Evolutionary conservation across 2,113 vertebrate genomes (phyloP).

Genomic region (Pseudorasbora parva): DNA sequence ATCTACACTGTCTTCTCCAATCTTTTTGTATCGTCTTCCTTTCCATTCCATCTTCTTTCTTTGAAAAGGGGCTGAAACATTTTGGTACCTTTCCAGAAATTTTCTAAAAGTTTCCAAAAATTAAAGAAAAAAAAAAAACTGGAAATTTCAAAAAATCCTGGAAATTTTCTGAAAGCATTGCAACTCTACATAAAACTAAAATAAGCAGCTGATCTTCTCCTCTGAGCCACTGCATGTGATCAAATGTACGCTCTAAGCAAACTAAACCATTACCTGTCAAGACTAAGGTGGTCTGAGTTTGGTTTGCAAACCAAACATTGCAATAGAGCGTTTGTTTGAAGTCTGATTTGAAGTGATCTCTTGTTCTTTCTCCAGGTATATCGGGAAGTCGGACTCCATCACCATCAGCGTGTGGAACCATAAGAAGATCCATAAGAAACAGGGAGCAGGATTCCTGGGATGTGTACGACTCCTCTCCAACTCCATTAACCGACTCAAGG

Average conservation of each 20-base stretch:
- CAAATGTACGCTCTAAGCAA: background rate
- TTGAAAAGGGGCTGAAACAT: too few relatives aligned
- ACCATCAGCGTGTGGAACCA: constrained; percentile 99
- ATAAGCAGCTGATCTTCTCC: background rate
- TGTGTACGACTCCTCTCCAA: constrained; percentile 98
- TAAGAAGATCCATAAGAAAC: constrained; percentile 99
- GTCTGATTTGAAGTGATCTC: background rate
- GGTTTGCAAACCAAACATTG: background rate
- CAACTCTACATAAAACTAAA: background rate
- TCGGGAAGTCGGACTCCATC: constrained; percentile 97
- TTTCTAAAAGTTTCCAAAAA: too few relatives aligned
- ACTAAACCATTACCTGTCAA: background rate
- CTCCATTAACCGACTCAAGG: constrained; percentile 97
- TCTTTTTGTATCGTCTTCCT: background rate
- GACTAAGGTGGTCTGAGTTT: background rate
- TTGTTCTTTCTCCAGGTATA: constrained; percentile 81
- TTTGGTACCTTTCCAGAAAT: too few relatives aligned
- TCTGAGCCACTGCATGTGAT: background rate
- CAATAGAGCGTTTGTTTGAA: background rate
- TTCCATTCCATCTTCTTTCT: background rate
- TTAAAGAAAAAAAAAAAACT: too few relatives aligned
- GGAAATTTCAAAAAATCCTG: too few relatives aligned
- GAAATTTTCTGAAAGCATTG: too few relatives aligned
- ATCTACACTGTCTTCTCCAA: background rate
- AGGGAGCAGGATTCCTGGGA: constrained; percentile 97